phyloP scores from a whole-genome alignment of 2,888 invertebrate genomes.

The Cephus sareptanus region DNA sequence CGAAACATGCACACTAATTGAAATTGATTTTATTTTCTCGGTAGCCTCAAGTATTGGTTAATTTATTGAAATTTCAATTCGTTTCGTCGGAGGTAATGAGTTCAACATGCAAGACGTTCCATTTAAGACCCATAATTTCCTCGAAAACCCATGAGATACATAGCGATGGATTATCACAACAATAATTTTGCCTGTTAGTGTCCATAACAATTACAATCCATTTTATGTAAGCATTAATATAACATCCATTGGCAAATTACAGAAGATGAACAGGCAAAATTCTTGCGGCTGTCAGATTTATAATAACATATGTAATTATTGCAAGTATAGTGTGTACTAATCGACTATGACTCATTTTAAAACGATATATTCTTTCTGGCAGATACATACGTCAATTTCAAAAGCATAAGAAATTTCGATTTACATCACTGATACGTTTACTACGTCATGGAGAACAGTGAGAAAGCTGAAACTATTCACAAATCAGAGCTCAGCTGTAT shows the following conservation, averaged over 20 bases:
- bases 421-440: not conserved
- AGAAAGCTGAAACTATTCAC: not conserved
- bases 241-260: not conserved
- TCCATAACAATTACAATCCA: not conserved
- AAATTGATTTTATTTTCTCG: constrained; percentile 37
- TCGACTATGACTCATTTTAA: not conserved
- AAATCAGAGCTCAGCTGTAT: not conserved
- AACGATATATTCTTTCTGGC: not conserved
- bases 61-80: constrained; percentile 40
- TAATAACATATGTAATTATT: constrained; percentile 6
- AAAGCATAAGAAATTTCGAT: not conserved
- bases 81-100: constrained; percentile 37
- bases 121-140: not conserved
- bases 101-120: constrained; percentile 32
- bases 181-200: not conserved
- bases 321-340: constrained; percentile 33
- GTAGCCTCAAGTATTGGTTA: constrained; percentile 26
- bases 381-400: not conserved
- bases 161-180: not conserved
- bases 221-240: not conserved
- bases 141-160: not conserved
- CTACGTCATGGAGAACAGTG: not conserved
- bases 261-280: constrained; percentile 32
- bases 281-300: constrained; percentile 30
- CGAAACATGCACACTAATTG: constrained; percentile 57